These are phyloP conservation scores for Conchocele bisecta DNA, from an alignment of 2,888 invertebrate species.

Conservation along the genomic window DNA sequence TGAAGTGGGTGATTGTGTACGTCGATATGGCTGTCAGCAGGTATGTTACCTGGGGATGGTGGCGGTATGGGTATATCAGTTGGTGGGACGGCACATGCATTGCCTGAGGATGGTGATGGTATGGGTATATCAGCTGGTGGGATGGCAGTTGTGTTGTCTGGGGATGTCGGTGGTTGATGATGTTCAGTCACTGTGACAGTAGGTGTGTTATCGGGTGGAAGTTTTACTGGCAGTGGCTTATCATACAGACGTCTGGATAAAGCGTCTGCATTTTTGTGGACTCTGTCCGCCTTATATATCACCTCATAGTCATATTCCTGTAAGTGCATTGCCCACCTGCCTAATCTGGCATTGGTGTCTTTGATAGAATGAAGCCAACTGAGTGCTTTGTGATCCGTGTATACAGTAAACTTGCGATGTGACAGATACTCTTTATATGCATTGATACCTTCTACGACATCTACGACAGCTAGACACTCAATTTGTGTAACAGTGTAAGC, in stretches of 20 bases:
- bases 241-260: constrained; percentile 10
- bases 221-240: no score
- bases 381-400: constrained; percentile 57
- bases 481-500: constrained; percentile 49
- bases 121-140: no score
- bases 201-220: no score
- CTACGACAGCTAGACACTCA: constrained; percentile 42
- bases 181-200: no score
- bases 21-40: no score
- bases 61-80: no score
- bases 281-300: constrained; percentile 11
- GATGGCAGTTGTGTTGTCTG: no score
- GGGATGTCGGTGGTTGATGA: no score
- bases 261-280: constrained; percentile 20
- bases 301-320: constrained; percentile 49
- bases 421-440: constrained; percentile 48
- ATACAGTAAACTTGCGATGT: constrained; percentile 36
- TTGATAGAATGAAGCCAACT: constrained; percentile 39
- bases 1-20: no score
- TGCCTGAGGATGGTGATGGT: no score
- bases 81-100: no score
- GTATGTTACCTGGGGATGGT: no score
- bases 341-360: constrained; percentile 36
- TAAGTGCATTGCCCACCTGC: constrained; percentile 45
- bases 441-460: constrained; percentile 38